phyloP scores from a whole-genome alignment of 2,113 vertebrate species.

The Erythrolamprus reginae region DNA sequence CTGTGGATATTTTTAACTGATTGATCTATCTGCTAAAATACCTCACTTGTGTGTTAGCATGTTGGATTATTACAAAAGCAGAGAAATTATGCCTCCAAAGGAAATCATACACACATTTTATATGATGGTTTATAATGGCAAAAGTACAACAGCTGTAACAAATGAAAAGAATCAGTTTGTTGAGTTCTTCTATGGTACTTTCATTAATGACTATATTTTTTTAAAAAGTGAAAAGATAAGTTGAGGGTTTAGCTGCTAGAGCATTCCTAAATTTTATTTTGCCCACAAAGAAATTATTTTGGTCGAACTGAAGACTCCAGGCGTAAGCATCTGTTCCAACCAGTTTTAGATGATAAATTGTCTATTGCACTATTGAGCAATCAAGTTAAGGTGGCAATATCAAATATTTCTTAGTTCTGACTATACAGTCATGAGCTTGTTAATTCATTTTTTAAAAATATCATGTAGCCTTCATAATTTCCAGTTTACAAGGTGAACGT shows the following conservation, averaged over 20 bases:
- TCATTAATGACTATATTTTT: background rate
- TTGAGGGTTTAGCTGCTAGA: background rate
- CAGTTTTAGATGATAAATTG: background rate
- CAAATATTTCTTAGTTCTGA: background rate
- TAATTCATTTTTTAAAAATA: background rate
- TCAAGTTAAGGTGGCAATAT: background rate
- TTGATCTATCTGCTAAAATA: background rate
- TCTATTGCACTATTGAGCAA: background rate
- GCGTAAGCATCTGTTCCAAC: background rate
- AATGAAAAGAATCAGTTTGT: background rate
- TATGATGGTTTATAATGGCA: background rate
- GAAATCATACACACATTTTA: background rate
- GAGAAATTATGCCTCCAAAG: background rate
- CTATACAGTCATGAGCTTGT: background rate
- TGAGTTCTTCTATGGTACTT: background rate
- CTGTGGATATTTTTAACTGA: background rate
- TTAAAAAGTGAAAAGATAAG: background rate
- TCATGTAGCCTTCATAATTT: background rate
- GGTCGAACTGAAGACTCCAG: background rate
- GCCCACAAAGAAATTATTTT: background rate
- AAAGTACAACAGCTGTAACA: background rate
- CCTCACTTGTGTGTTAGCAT: background rate
- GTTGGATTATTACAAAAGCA: background rate
- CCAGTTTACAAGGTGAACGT: background rate
- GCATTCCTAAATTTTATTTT: background rate